phyloP scores from a whole-genome alignment of 1,140 invertebrate species.

The Bicyclus anynana region DNA sequence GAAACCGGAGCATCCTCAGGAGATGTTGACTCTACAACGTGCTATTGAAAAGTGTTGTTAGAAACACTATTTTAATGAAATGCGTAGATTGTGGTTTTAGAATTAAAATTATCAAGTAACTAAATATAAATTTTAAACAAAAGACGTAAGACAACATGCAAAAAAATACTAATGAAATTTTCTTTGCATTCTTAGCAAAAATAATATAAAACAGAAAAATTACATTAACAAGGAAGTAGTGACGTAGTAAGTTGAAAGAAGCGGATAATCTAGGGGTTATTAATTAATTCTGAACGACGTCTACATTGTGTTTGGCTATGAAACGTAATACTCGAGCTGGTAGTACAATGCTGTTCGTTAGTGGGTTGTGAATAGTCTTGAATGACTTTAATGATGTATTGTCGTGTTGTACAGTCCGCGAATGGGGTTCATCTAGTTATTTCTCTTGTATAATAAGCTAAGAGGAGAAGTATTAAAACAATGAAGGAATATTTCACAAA shows the following conservation, averaged over 20 bases:
- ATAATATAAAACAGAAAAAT: not conserved
- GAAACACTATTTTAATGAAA: too few species aligned
- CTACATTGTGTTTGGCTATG: not conserved
- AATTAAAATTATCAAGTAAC: too few species aligned
- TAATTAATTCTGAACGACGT: slow-evolving; percentile 1
- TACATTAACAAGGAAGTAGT: not conserved
- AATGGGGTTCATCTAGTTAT: slow-evolving; percentile 3
- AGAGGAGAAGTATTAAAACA: too few species aligned
- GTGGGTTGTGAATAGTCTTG: slow-evolving; percentile 2
- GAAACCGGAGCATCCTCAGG: too few species aligned
- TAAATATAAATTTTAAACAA: too few species aligned
- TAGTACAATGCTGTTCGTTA: slow-evolving; percentile 11
- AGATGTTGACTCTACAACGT: too few species aligned
- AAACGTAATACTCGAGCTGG: not conserved
- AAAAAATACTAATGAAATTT: not conserved
- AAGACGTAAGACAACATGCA: too few species aligned
- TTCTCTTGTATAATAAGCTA: too few species aligned
- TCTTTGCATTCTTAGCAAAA: not conserved
- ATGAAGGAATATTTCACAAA: too few species aligned
- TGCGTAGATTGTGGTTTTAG: too few species aligned
- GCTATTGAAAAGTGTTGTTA: too few species aligned
- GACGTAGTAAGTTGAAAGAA: not conserved
- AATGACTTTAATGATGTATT: slow-evolving; percentile 13
- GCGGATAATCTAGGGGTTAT: not conserved
- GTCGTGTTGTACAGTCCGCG: not conserved